Percentiles rank a stretch among this genome's conserved stretches.
phyloP scores from a whole-genome alignment of 1,140 invertebrate genomes.

The Chymomyza costata region DNA sequence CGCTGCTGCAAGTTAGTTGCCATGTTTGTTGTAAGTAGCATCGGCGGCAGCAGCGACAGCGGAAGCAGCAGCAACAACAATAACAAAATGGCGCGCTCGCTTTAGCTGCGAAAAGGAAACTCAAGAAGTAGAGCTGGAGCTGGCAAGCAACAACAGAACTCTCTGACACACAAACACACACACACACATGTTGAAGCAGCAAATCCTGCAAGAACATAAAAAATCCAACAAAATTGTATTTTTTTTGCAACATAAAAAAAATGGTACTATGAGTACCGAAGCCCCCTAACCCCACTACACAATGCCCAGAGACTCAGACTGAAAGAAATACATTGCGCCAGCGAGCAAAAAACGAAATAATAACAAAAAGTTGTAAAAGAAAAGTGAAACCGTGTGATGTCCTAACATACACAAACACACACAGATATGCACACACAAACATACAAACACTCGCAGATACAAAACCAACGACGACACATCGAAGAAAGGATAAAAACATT shows the following conservation, averaged over 20 bases:
- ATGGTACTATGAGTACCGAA: too few relatives aligned
- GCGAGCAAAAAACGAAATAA: conserved; percentile 70
- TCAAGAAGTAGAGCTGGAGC: conserved; percentile 58
- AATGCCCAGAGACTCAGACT: too few relatives aligned
- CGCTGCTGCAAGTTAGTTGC: conserved; percentile 20
- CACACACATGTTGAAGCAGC: conserved; percentile 2
- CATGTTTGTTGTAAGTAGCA: conserved; percentile 68
- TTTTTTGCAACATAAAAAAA: conserved; percentile 38
- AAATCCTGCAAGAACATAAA: conserved; percentile 41
- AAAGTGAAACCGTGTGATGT: conserved; percentile 72
- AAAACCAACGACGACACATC: conserved; percentile 46
- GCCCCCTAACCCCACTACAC: too few relatives aligned
- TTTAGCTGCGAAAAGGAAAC: conserved; percentile 48
- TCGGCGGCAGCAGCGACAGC: conserved; percentile 23
- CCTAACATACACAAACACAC: conserved; percentile 43
- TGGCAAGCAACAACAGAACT: conserved; percentile 29
- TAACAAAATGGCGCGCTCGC: conserved; percentile 47
- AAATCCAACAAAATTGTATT: conserved; percentile 63
- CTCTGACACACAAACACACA: conserved; percentile 27
- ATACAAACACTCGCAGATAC: conserved; percentile 12
- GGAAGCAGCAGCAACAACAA: conserved; percentile 28
- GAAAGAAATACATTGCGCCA: conserved; percentile 68
- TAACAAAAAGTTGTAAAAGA: conserved; percentile 73
- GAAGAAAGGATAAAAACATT: conserved; percentile 70
- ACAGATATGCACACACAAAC: conserved; percentile 21